phyloP scores from a whole-genome alignment of 1,140 invertebrate species.

The Dryas iulia region DNA sequence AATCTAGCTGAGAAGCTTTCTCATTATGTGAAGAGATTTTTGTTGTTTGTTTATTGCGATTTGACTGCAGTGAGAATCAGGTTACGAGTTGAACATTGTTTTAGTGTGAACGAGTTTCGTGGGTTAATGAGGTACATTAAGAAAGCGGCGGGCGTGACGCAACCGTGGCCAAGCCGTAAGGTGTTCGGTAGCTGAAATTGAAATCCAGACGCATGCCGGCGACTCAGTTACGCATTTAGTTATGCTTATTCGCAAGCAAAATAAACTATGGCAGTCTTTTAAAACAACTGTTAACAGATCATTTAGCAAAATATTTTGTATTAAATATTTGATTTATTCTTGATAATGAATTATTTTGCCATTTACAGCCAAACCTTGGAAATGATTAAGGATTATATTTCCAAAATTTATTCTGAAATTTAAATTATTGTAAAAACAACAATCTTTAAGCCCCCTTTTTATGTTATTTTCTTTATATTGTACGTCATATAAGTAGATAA shows the following conservation, averaged over 20 bases:
- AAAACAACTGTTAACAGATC: not conserved
- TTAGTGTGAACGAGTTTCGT: conserved; percentile 56
- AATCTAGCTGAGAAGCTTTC: conserved; percentile 25
- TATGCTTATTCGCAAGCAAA: conserved; percentile 36
- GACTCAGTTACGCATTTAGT: conserved; percentile 52
- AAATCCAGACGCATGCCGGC: conserved; percentile 59
- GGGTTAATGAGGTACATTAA: conserved; percentile 71
- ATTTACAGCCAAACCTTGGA: too few relatives aligned
- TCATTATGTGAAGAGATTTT: conserved; percentile 25
- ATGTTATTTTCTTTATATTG: too few relatives aligned
- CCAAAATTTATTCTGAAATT: too few relatives aligned
- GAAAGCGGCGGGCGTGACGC: conserved; percentile 48
- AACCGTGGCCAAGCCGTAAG: conserved; percentile 40
- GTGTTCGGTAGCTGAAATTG: conserved; percentile 65
- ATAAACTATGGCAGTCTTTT: not conserved
- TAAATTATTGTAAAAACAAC: too few relatives aligned
- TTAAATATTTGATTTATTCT: too few relatives aligned
- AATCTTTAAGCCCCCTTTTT: too few relatives aligned
- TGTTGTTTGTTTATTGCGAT: conserved; percentile 24
- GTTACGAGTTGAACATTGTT: conserved; percentile 59
- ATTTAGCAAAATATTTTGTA: not conserved
- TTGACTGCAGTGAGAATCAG: conserved; percentile 44
- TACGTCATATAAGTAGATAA: too few relatives aligned
- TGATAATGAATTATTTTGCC: too few relatives aligned
- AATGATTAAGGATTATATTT: too few relatives aligned